Evolutionary conservation across 1,140 invertebrate genomes (phyloP).

Genomic region (Nebria ingens): DNA sequence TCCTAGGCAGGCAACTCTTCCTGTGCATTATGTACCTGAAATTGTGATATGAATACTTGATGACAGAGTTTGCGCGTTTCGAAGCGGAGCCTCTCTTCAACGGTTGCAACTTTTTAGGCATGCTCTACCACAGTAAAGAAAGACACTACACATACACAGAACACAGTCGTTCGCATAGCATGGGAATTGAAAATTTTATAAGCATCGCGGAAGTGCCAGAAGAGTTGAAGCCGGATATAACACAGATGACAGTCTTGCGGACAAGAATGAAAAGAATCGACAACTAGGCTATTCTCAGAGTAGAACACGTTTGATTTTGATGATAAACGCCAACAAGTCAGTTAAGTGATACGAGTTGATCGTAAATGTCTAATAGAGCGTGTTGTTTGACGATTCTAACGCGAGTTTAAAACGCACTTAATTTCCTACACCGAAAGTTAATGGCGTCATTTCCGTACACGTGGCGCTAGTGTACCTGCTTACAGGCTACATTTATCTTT

Average conservation of each 20-base stretch:
- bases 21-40: slow-evolving; percentile 5
- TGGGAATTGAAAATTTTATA: not conserved
- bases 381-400: not conserved
- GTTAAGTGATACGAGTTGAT: no score
- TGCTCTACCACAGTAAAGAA: no score
- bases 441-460: slow-evolving; percentile 4
- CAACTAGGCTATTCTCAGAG: not conserved
- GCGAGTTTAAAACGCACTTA: slow-evolving; percentile 3
- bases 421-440: slow-evolving; percentile 1
- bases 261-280: no score
- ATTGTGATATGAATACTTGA: slow-evolving; percentile 7
- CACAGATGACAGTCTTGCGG: no score
- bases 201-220: not conserved
- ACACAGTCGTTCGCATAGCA: no score
- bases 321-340: no score
- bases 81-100: not conserved
- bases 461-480: not conserved
- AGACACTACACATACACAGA: no score
- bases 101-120: no score
- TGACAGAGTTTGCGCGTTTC: not conserved
- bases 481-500: slow-evolving; percentile 4
- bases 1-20: not conserved
- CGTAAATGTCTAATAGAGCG: not conserved
- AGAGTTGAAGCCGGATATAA: not conserved
- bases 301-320: not conserved